phyloP scores from a whole-genome alignment of 2,797 vertebrate genomes.

The Nyctibius grandis region DNA sequence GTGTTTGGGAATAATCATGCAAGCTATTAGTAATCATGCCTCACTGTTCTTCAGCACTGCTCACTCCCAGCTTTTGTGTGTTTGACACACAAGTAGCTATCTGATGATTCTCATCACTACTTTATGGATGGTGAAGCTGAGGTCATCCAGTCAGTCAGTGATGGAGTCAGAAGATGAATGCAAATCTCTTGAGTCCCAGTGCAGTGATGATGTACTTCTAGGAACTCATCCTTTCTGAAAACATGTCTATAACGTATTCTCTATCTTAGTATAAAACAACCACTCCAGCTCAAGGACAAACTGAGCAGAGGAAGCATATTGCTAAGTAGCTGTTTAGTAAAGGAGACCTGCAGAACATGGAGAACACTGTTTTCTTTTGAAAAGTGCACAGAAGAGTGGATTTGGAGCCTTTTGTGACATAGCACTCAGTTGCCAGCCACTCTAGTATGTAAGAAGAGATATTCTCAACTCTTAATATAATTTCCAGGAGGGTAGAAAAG shows the following conservation, averaged over 20 bases:
- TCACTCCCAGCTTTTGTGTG: not conserved
- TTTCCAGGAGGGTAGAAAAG: not conserved
- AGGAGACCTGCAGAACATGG: conserved; percentile 1
- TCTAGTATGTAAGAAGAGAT: not conserved
- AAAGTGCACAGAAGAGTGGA: not conserved
- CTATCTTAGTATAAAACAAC: not conserved
- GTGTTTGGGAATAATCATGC: conserved; percentile 35
- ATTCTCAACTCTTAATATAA: not conserved
- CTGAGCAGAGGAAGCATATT: not conserved
- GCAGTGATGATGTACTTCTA: not conserved
- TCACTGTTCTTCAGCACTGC: not conserved
- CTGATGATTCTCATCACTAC: not conserved
- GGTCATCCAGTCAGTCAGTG: not conserved
- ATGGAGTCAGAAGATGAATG: not conserved
- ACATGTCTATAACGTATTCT: not conserved
- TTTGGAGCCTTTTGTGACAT: not conserved
- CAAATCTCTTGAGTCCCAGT: not conserved
- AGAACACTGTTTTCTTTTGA: not conserved
- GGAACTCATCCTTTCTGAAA: not conserved
- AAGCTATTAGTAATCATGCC: conserved; percentile 4
- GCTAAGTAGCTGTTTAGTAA: conserved; percentile 7
- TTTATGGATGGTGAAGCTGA: not conserved
- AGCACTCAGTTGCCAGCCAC: not conserved
- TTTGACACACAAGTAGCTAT: not conserved
- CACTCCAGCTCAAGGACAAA: conserved; percentile 33